Conservation (phyloP, 2,888 invertebrate species). For the Fragum sueziense region DNA sequence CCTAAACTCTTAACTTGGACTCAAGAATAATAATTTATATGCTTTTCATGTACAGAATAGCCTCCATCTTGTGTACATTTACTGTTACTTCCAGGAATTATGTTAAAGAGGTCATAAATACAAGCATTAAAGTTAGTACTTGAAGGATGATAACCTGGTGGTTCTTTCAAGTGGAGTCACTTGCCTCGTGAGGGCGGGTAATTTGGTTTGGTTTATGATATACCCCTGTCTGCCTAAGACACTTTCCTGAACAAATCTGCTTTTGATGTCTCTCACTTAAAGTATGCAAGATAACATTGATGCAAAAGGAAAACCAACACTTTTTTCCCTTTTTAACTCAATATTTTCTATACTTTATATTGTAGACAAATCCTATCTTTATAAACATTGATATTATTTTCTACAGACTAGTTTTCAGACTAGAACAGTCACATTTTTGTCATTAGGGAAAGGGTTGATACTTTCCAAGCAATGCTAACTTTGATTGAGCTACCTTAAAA, state of each 20-base stretch:
- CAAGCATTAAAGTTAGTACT: background rate
- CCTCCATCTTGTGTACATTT: no score
- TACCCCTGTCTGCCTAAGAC: background rate
- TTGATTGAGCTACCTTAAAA: background rate
- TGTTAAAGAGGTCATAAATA: slow-evolving; percentile 1
- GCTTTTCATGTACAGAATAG: background rate
- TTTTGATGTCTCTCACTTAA: no score
- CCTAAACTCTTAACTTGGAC: no score
- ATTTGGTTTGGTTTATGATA: slow-evolving; percentile 4
- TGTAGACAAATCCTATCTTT: no score
- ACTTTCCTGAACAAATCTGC: no score
- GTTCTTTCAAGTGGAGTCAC: slow-evolving; percentile 7
- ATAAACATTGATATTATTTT: no score
- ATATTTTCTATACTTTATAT: no score
- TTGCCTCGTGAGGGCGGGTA: background rate
- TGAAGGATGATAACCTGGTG: background rate
- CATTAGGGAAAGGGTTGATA: background rate
- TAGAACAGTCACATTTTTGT: background rate
- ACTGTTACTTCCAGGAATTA: no score
- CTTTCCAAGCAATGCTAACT: background rate
- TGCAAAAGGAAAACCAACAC: background rate
- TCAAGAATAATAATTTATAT: background rate
- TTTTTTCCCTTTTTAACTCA: no score
- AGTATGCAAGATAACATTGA: no score
- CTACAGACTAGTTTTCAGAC: no score